Conservation (phyloP, 2,888 invertebrate species). For the Drosophila falleni region DNA sequence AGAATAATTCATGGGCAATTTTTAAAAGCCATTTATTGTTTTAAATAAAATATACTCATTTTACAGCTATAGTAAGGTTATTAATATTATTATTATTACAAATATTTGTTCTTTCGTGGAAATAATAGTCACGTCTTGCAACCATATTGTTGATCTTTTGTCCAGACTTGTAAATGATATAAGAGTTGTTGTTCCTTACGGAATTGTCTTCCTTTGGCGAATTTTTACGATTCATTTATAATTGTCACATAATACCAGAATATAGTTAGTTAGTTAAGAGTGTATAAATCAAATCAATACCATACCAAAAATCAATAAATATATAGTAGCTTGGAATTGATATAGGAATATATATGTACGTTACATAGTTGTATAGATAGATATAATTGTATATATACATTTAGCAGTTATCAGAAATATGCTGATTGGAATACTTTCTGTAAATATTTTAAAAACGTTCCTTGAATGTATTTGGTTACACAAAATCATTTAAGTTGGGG, state of each 20-base stretch:
- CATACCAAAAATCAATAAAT: slow-evolving; percentile 39
- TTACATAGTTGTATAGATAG: slow-evolving; percentile 30
- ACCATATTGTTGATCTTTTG: slow-evolving; percentile 20
- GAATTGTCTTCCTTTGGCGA: slow-evolving; percentile 45
- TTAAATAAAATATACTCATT: slow-evolving; percentile 25
- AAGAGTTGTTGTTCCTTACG: slow-evolving; percentile 17
- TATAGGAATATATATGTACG: slow-evolving; percentile 12
- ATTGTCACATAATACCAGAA: slow-evolving; percentile 10
- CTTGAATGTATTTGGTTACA: slow-evolving; percentile 17
- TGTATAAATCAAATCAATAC: slow-evolving; percentile 31
- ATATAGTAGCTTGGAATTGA: slow-evolving; percentile 14
- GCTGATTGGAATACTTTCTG: slow-evolving; percentile 65
- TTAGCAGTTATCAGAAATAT: slow-evolving; percentile 24
- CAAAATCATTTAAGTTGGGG: slow-evolving; percentile 13
- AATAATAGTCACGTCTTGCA: slow-evolving; percentile 20
- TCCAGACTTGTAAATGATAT: slow-evolving; percentile 59
- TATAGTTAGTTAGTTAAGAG: slow-evolving; percentile 15
- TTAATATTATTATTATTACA: slow-evolving; percentile 2
- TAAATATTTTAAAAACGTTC: slow-evolving; percentile 12
- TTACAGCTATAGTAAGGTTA: not conserved
- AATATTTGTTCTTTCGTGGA: slow-evolving; percentile 36
- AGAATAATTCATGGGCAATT: not conserved
- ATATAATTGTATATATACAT: slow-evolving; percentile 18
- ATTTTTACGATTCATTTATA: slow-evolving; percentile 28
- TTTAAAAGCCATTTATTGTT: slow-evolving; percentile 24